A percentile compares a stretch with the other conserved stretches of the same genome.
Conservation (phyloP, 2,797 vertebrate species). For the Spheniscus humboldti region DNA sequence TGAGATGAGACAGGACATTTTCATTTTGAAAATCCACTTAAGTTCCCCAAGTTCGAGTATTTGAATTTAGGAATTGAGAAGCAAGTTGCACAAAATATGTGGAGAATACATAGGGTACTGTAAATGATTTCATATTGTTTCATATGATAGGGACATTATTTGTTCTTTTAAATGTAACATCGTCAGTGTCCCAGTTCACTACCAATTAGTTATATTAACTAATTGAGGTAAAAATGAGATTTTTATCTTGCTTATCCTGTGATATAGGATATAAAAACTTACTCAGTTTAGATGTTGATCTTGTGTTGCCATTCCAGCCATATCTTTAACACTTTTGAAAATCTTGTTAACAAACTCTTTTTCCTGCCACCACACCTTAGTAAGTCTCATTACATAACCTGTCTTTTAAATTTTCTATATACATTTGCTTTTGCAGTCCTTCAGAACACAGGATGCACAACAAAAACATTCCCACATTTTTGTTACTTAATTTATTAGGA, state of each 20-base stretch:
- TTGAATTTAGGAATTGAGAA: not conserved
- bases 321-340: not conserved
- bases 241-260: not conserved
- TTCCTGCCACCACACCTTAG: not conserved
- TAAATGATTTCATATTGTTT: not conserved
- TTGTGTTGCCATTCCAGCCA: not conserved
- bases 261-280: not conserved
- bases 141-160: not conserved
- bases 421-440: not conserved
- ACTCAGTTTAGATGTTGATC: not conserved
- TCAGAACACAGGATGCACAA: not conserved
- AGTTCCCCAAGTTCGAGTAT: not conserved
- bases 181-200: not conserved
- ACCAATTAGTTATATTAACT: not conserved
- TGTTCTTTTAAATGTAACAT: not conserved
- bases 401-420: not conserved
- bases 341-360: not conserved
- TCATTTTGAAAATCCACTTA: not conserved
- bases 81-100: not conserved
- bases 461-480: not conserved
- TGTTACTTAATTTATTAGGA: not conserved
- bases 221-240: not conserved
- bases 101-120: not conserved
- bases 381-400: not conserved
- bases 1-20: not conserved